Base-by-base conservation (phyloP, 2,113 vertebrate genomes). In the Poicephalus gulielmi region DNA sequence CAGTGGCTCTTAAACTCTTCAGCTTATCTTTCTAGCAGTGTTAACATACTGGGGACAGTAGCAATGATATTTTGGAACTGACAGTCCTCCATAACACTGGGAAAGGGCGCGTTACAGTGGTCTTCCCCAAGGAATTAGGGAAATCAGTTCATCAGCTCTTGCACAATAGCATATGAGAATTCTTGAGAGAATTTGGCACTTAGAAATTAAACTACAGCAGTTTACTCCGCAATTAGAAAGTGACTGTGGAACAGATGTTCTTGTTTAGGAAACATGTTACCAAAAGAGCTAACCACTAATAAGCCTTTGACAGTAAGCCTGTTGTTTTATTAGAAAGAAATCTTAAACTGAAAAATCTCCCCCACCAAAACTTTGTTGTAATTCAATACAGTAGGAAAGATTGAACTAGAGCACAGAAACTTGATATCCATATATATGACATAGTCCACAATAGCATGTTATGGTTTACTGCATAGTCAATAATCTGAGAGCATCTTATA, bases 171-270 rank as follows among this genome's bases (percentile, higher is more conserved):
- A 50, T 91, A 92, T 94, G 53, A 87, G 73, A 95, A 93, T 96
- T 96, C 94, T 90, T 97, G 81, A 95, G 62, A 96, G 74, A 96
- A 92, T 95, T 71, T 96, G 92, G 91, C 92, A 96, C 97, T 97
- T 97, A 90, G 94, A 97, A 97, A 96, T 96, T 92, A 95, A 96
- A 97, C 69, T 94, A 88, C 84, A 96, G 83, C 82, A 91, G 83
- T 93, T 98, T 81, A 95, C 55, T 77, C 86, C 95, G 82, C 71
- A 96, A 96, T 83, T 83, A 94, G 75, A 90, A 78, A 97, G 74
- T 88, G 88, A 94, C 83, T 95, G 63, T 57, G 57, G 96, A 98
- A 95, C 90, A 97, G 78, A 95, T 95, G 87, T 92, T 96, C 35
- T 50, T 96, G 86, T 97, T 97, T 96, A 96, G 95, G 95, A 95